A percentile compares a stretch with the other conserved stretches of the same genome.
phyloP scores from a whole-genome alignment of 2,113 vertebrate species.

The Mastomys coucha region DNA sequence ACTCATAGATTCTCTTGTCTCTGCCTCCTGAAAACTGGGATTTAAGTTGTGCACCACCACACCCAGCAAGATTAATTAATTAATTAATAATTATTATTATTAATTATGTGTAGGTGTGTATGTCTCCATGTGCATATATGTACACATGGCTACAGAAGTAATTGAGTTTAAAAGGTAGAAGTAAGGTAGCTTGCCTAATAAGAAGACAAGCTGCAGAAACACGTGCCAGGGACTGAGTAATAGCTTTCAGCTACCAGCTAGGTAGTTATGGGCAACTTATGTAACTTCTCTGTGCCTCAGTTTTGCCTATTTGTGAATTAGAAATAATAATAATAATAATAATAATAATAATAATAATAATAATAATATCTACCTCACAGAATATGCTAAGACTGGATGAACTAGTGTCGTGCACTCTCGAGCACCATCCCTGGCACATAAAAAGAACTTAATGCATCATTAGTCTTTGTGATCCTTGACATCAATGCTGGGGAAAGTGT shows the following conservation, averaged over 20 bases:
- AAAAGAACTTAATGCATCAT: not conserved
- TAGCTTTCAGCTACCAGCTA: not conserved
- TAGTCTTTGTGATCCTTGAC: conserved; percentile 38
- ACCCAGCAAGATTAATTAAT: not conserved
- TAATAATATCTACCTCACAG: not conserved
- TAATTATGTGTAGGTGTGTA: not conserved
- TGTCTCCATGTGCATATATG: not conserved
- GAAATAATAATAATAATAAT: not conserved
- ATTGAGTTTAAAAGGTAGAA: not conserved
- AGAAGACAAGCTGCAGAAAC: not conserved
- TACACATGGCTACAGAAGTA: not conserved
- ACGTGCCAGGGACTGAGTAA: not conserved
- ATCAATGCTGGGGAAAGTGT: conserved; percentile 28
- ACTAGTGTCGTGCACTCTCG: not conserved
- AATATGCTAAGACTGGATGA: not conserved
- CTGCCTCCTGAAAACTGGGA: not conserved
- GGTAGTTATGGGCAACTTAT: not conserved
- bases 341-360: not conserved
- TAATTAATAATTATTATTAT: not conserved
- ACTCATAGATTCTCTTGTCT: not conserved
- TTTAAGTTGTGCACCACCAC: not conserved
- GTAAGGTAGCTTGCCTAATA: not conserved
- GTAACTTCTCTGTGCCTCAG: not conserved
- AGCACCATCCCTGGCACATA: not conserved
- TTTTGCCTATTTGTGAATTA: conserved; percentile 24